A percentile compares a stretch with the other conserved stretches of the same genome.
phyloP scores from a whole-genome alignment of 2,888 invertebrate genomes.

The Drosophila prolongata region DNA sequence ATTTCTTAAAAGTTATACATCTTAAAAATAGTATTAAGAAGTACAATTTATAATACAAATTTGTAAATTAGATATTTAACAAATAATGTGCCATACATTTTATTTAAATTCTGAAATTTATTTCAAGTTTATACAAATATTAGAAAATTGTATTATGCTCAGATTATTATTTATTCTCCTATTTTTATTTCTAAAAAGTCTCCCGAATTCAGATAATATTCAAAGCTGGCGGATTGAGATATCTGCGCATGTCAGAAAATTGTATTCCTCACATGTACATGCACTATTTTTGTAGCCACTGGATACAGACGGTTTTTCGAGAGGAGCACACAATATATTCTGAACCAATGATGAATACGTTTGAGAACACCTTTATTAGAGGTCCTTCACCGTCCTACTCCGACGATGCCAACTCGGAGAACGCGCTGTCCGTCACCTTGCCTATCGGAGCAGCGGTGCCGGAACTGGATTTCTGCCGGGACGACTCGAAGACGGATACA shows the following conservation, averaged over 20 bases:
- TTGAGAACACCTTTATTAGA: constrained; percentile 83
- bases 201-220: background rate
- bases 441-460: constrained; percentile 62
- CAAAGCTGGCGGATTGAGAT: background rate
- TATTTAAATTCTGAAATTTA: too few species aligned
- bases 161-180: too few species aligned
- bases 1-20: too few species aligned
- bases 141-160: too few species aligned
- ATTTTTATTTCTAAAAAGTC: too few species aligned
- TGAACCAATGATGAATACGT: constrained; percentile 69
- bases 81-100: too few species aligned
- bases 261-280: constrained; percentile 8
- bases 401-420: constrained; percentile 82
- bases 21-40: too few species aligned
- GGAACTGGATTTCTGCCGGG: constrained; percentile 59
- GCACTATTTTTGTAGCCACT: constrained; percentile 17
- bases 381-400: constrained; percentile 83
- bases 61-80: too few species aligned
- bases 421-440: constrained; percentile 77
- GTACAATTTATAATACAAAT: too few species aligned
- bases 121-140: too few species aligned
- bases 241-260: constrained; percentile 29
- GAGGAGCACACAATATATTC: background rate
- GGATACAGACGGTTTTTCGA: constrained; percentile 33
- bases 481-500: constrained; percentile 69